Percentiles rank a stretch among this genome's conserved stretches.
Evolutionary conservation across 2,113 vertebrate species (phyloP).

Genomic region (Malurus cyaneus): DNA sequence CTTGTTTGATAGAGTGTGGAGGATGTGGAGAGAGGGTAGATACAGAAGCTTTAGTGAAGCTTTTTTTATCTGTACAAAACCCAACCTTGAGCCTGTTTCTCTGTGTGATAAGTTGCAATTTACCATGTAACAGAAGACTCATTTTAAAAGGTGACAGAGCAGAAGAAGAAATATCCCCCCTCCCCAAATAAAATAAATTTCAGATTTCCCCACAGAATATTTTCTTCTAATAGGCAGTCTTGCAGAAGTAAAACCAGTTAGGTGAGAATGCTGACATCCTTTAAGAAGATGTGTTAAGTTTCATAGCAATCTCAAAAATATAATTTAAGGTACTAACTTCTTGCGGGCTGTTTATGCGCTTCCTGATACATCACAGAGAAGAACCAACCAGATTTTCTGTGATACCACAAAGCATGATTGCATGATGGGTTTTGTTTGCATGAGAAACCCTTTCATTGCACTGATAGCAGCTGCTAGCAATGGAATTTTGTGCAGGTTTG

Average conservation of each 20-base stretch:
- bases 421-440: constrained; percentile 83
- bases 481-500: constrained; percentile 38
- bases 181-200: neutral
- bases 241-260: constrained; percentile 10
- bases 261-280: neutral
- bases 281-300: neutral
- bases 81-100: neutral
- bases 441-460: constrained; percentile 63
- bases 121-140: neutral
- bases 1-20: neutral
- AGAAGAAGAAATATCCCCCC: neutral
- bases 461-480: constrained; percentile 15
- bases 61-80: neutral
- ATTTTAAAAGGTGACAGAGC: neutral
- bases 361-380: constrained; percentile 60
- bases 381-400: constrained; percentile 35
- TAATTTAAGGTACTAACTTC: constrained; percentile 56
- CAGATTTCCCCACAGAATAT: neutral
- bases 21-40: neutral
- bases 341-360: constrained; percentile 61
- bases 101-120: neutral
- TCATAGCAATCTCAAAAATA: neutral
- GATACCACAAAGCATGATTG: constrained; percentile 81
- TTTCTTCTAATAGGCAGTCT: neutral
- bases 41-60: neutral